Conservation (phyloP, 1,140 invertebrate species). For the Rhizoglyphus robini region DNA sequence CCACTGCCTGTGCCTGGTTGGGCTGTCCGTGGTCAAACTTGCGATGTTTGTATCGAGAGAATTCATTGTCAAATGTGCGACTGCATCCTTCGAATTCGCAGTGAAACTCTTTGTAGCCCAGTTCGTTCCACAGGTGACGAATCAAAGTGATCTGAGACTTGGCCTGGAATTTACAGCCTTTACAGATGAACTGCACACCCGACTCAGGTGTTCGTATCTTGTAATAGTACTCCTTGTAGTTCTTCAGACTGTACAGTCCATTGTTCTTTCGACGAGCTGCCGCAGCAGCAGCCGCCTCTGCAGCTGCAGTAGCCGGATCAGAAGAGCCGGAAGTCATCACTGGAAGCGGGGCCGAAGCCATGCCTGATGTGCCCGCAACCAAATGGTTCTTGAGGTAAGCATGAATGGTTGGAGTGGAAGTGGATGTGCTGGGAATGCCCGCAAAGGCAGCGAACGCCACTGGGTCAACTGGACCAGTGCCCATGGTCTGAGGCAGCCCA, state of each 20-base stretch:
- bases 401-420: no score
- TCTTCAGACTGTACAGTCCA: constrained; percentile 17
- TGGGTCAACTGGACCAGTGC: no score
- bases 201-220: not conserved
- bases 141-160: constrained; percentile 12
- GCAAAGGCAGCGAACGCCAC: no score
- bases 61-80: constrained; percentile 13
- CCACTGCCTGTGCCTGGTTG: not conserved
- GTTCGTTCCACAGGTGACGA: constrained; percentile 12
- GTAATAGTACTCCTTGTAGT: not conserved
- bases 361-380: no score
- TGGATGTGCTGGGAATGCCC: no score
- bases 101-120: constrained; percentile 3
- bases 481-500: no score
- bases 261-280: not conserved
- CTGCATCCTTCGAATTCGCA: constrained; percentile 3
- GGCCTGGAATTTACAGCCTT: not conserved
- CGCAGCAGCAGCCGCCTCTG: not conserved
- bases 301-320: not conserved
- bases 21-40: constrained; percentile 2
- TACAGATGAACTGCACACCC: constrained; percentile 12
- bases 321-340: no score
- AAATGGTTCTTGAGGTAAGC: no score
- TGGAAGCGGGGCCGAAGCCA: no score
- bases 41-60: constrained; percentile 9